Evolutionary conservation across 2,888 invertebrate species (phyloP).

Genomic region (Bellardia pandia): DNA sequence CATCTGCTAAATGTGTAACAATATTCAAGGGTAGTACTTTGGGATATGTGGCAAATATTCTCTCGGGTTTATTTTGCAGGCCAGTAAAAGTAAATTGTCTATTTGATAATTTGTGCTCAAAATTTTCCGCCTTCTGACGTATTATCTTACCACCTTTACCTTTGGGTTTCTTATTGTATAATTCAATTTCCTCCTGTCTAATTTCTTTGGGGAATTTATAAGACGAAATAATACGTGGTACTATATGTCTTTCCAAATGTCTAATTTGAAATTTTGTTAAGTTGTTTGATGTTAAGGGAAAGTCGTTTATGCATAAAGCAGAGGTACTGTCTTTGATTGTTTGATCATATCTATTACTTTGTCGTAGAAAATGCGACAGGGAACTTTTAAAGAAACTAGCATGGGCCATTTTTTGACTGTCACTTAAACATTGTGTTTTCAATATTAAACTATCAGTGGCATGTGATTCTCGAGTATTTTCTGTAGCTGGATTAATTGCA

Average conservation of each 20-base stretch:
- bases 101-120: neutral
- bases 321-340: neutral
- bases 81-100: constrained; percentile 70
- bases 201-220: constrained; percentile 78
- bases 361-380: neutral
- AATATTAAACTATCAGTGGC: neutral
- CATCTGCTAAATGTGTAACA: neutral
- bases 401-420: neutral
- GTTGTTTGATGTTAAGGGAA: constrained; percentile 27
- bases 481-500: neutral
- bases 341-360: neutral
- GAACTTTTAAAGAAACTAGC: neutral
- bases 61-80: constrained; percentile 77
- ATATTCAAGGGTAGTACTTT: neutral
- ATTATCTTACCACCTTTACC: constrained; percentile 70
- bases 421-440: neutral
- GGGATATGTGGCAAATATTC: constrained; percentile 77
- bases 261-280: constrained; percentile 73
- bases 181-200: constrained; percentile 59
- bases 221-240: constrained; percentile 80
- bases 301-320: constrained; percentile 49
- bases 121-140: neutral
- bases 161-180: constrained; percentile 56
- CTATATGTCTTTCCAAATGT: constrained; percentile 74
- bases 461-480: neutral